Base-by-base conservation (phyloP, 2,797 vertebrate species). In the Urophycis tenuis region DNA sequence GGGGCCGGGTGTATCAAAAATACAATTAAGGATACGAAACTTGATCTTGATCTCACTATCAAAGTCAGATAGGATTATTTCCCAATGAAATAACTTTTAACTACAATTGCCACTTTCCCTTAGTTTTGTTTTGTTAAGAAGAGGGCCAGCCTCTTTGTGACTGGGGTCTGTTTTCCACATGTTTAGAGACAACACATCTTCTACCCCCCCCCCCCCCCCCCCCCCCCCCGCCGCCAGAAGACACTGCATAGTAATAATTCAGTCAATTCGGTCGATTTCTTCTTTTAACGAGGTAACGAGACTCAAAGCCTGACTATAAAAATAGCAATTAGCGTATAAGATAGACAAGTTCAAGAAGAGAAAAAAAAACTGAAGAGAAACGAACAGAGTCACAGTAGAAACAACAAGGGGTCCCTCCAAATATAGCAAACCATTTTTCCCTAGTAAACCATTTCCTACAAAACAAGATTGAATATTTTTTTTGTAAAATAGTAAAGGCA, bases 41-140 rank as follows among this genome's bases (percentile, higher is more conserved):
- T 74, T 71, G 53, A 74, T 81, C 53, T 49, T 74, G 73, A 85
- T 82, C 73, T 72, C 71, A 79, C 70, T 72, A 76, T 64, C 2
- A 74, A 79, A 74, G 74, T 64, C 71, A 75, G 36, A 17, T 32
- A 81, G 77, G 77, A 85, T 78, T 78, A 81, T 75, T 78, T 74
- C 79, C 77, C 77, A 81, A 82, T 49, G 77, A 87, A 80, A 85
- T 32, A 79, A 87, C 77, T 67, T 81, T 77, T 78, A 80, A 82
- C 80, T 76, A 71, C 78, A 84, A 84, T 92, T 92, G 91, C 91
- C 90, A 91, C 91, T 89, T 89, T 91, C 89, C 91, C 91, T 90
- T 91, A 88, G 82, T 84, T 90, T 82, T 31, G 82, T 83, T 84
- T n/a, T 0, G 75, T 81, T 84, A 73, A 39, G 86, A 77, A 74